phyloP scores from a whole-genome alignment of 1,140 invertebrate genomes.

The Cheumatopsyche charites region DNA sequence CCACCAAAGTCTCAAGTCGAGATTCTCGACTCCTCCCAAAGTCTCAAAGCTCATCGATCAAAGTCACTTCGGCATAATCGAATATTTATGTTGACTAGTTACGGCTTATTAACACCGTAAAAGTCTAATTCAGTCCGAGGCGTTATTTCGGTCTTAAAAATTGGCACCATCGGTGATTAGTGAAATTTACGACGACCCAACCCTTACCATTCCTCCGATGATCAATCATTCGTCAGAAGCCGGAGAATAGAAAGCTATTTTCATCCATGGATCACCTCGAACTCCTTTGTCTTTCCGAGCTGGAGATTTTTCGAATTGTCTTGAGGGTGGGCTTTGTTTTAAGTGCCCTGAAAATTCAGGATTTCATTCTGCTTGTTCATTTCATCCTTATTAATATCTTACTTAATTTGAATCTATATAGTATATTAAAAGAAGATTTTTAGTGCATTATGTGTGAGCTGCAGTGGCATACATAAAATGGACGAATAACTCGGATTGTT shows the following conservation, averaged over 20 bases:
- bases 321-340: background rate
- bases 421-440: no score
- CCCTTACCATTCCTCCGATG: background rate
- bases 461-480: no score
- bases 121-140: background rate
- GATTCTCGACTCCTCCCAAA: no score
- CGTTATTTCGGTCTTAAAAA: background rate
- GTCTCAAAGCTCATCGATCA: slow-evolving; percentile 27
- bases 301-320: background rate
- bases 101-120: background rate
- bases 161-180: slow-evolving; percentile 5
- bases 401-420: no score
- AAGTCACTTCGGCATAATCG: background rate
- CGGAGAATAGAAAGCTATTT: background rate
- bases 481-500: no score
- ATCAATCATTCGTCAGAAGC: no score
- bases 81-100: slow-evolving; percentile 26
- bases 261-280: background rate
- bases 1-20: no score
- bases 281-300: background rate
- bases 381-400: no score
- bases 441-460: no score
- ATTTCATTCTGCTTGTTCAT: no score
- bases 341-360: background rate
- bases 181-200: background rate